A percentile compares a stretch with the other conserved stretches of the same genome.
These are phyloP conservation scores for Aethina tumida DNA, from an alignment of 1,140 invertebrate species.

Conservation along the genomic window DNA sequence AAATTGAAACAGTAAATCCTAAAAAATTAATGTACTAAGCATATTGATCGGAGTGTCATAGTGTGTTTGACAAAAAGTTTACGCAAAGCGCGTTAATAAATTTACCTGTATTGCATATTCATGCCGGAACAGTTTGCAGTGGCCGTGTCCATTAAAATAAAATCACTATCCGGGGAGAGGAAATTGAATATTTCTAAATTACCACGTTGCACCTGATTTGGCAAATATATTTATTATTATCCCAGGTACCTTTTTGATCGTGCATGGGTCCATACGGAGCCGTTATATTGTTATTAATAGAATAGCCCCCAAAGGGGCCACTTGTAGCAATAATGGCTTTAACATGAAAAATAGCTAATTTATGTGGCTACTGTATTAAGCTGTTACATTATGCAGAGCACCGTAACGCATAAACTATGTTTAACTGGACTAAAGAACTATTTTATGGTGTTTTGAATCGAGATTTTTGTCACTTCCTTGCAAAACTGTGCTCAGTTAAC, in stretches of 20 bases:
- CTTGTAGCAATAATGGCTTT: slow-evolving; percentile 16
- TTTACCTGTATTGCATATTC: slow-evolving; percentile 4
- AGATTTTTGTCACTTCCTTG: too few relatives aligned
- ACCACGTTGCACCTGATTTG: too few relatives aligned
- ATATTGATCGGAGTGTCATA: too few relatives aligned
- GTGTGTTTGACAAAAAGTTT: too few relatives aligned
- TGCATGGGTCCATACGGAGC: slow-evolving; percentile 6
- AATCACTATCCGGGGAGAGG: slow-evolving; percentile 4
- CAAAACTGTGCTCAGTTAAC: too few relatives aligned
- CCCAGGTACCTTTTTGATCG: slow-evolving; percentile 6
- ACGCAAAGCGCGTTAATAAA: too few relatives aligned
- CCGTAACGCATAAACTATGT: slow-evolving; percentile 15
- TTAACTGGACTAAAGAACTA: too few relatives aligned
- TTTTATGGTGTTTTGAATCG: too few relatives aligned
- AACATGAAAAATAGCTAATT: slow-evolving; percentile 19
- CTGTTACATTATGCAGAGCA: slow-evolving; percentile 12
- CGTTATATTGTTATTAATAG: slow-evolving; percentile 23
- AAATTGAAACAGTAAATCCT: too few relatives aligned
- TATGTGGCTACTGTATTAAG: slow-evolving; percentile 19
- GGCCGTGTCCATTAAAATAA: slow-evolving; percentile 7
- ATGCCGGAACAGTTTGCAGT: slow-evolving; percentile 1
- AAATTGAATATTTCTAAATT: slow-evolving; percentile 7
- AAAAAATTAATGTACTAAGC: too few relatives aligned
- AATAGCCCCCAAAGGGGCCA: slow-evolving; percentile 19
- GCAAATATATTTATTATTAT: too few relatives aligned